Evolutionary conservation across 2,888 invertebrate genomes (phyloP), one percentile per base, ranked within the genome.

Genomic region (Melinopterus prodromus): DNA sequence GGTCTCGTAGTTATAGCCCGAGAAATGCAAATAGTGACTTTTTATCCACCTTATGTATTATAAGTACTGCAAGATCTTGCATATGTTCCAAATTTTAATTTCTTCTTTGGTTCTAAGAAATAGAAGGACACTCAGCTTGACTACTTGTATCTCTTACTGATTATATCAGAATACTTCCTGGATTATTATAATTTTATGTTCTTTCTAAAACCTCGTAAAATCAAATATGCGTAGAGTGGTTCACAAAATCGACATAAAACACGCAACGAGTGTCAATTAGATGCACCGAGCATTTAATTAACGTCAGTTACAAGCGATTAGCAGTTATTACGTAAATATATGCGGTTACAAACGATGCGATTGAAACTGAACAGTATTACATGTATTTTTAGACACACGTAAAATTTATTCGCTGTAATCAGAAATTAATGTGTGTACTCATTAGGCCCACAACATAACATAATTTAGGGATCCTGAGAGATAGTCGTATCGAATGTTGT

Each of bases 341-440:
- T 53, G 2, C 53, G 53, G 53, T 12, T 53, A 53, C 53, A 53
- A 53, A 53, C 53, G 53, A 53, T 53, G 53, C 53, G 12, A 53
- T 53, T 53, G 53, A 53, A 53, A 53, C 7, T 53, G 53, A 12
- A 53, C 53, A 53, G 2, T 53, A 53, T 12, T 53, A 53, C 12
- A 53, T 53, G 53, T 53, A 53, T 53, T 53, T 53, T 53, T 53
- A 53, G 53, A 53, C 53, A 53, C 2, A 53, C 53, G 53, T 53
- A 53, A 53, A 53, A 53, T 53, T 53, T 53, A 53, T 53, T 53
- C 53, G 53, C 7, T 53, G 53, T 53, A 53, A 53, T 53, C 53
- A 53, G 53, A 53, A 53, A 53, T 53, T 53, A 53, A 53, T 53
- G 53, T 53, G 53, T 53, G 53, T 53, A 53, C 53, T 53, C 53